Evolutionary conservation across 2,888 invertebrate species (phyloP).

Genomic region (Abrostola tripartita): DNA sequence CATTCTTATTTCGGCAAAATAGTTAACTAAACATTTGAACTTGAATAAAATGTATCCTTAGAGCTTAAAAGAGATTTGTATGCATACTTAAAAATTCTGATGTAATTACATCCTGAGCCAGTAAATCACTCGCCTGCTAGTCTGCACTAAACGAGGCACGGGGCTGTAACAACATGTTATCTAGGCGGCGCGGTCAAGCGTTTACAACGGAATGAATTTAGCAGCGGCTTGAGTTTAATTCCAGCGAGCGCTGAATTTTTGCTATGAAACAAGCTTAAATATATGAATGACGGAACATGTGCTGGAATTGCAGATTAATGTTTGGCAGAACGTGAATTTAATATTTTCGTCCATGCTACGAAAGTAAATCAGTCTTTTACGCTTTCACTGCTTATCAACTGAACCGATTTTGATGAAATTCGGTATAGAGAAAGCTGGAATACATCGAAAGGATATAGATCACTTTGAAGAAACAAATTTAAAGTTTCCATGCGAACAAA

Average conservation of each 20-base stretch:
- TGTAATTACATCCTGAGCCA: not conserved
- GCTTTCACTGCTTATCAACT: not conserved
- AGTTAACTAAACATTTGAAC: too few species aligned
- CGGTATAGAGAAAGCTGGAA: too few species aligned
- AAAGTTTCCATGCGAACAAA: too few species aligned
- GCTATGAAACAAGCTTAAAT: not conserved
- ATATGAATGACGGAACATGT: not conserved
- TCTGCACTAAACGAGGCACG: slow-evolving; percentile 55
- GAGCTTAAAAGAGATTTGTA: too few species aligned
- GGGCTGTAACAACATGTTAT: slow-evolving; percentile 78
- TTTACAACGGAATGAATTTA: slow-evolving; percentile 73
- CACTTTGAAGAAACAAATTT: too few species aligned
- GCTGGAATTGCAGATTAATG: not conserved
- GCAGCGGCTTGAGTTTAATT: slow-evolving; percentile 48
- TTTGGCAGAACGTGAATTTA: not conserved
- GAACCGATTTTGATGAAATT: too few species aligned
- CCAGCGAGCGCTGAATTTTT: slow-evolving; percentile 37
- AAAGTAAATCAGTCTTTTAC: slow-evolving; percentile 4
- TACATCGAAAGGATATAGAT: too few species aligned
- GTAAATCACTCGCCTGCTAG: not conserved
- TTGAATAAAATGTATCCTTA: too few species aligned
- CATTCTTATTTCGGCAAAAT: too few species aligned
- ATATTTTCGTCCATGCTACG: not conserved
- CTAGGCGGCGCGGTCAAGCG: slow-evolving; percentile 75
- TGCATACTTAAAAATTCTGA: not conserved